Percentiles rank a stretch among this genome's conserved stretches.
Evolutionary conservation across 2,888 invertebrate genomes (phyloP).

Genomic region (Drosophila colorata): DNA sequence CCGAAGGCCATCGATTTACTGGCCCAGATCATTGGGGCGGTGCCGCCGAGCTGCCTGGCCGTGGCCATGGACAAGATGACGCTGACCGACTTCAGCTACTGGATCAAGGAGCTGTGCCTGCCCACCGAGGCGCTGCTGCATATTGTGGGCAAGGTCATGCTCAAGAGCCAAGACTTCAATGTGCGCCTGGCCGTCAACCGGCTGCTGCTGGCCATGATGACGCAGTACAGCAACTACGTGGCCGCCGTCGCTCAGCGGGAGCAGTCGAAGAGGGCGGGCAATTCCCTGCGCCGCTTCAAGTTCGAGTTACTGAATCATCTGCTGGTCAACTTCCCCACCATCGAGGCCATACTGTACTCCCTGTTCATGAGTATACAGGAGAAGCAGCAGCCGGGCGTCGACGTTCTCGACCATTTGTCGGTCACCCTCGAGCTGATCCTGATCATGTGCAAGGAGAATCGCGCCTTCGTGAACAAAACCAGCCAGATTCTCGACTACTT

Average conservation of each 20-base stretch:
- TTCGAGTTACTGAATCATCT: slow-evolving; percentile 85
- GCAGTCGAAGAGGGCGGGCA: slow-evolving; percentile 71
- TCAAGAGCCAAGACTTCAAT: slow-evolving; percentile 59
- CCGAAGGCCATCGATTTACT: slow-evolving; percentile 69
- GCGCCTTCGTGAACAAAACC: slow-evolving; percentile 83
- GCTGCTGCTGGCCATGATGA: slow-evolving; percentile 85
- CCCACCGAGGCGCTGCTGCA: slow-evolving; percentile 80
- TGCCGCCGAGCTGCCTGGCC: slow-evolving; percentile 75
- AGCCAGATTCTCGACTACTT: slow-evolving; percentile 83
- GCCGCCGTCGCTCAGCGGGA: slow-evolving; percentile 77
- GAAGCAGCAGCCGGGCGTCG: slow-evolving; percentile 33
- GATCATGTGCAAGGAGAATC: slow-evolving; percentile 82
- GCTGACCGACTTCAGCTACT: slow-evolving; percentile 80
- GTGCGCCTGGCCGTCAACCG: slow-evolving; percentile 83
- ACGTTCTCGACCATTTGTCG: slow-evolving; percentile 84
- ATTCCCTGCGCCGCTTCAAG: slow-evolving; percentile 83
- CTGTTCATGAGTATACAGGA: slow-evolving; percentile 72
- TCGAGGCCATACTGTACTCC: slow-evolving; percentile 81
- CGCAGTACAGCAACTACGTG: slow-evolving; percentile 84
- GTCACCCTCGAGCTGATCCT: slow-evolving; percentile 82
- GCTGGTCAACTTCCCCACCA: slow-evolving; percentile 82
- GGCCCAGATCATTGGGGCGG: slow-evolving; percentile 70
- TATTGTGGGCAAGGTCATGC: slow-evolving; percentile 59
- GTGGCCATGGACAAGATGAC: slow-evolving; percentile 81
- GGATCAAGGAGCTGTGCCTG: slow-evolving; percentile 83